phyloP scores from a whole-genome alignment of 1,140 invertebrate genomes.

The Drepana arcuata region DNA sequence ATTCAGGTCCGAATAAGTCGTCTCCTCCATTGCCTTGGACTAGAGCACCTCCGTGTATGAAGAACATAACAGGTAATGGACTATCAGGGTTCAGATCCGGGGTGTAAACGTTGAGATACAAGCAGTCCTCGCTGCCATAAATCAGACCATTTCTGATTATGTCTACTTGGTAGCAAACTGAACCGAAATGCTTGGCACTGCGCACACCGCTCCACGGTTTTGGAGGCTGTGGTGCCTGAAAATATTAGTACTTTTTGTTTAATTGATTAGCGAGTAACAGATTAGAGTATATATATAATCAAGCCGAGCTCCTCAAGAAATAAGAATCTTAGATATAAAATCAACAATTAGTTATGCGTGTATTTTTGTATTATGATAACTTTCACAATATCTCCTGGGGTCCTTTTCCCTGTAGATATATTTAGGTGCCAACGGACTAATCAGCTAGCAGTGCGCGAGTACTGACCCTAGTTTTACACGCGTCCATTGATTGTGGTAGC shows the following conservation, averaged over 20 bases:
- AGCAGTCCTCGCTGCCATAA: constrained; percentile 60
- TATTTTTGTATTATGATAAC: too few relatives aligned
- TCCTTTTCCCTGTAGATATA: too few relatives aligned
- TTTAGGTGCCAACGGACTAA: too few relatives aligned
- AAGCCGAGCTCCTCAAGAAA: too few relatives aligned
- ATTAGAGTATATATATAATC: background rate
- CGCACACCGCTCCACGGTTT: constrained; percentile 23
- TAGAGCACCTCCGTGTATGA: constrained; percentile 59
- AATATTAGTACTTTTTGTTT: too few relatives aligned
- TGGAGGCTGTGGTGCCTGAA: constrained; percentile 23
- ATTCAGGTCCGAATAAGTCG: constrained; percentile 70
- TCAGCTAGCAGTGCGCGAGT: too few relatives aligned
- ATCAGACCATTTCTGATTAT: background rate
- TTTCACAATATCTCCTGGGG: too few relatives aligned
- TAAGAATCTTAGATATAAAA: too few relatives aligned
- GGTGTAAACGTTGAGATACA: constrained; percentile 53
- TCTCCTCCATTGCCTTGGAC: constrained; percentile 19
- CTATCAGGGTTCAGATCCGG: constrained; percentile 18
- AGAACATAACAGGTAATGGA: constrained; percentile 51
- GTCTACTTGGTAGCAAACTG: constrained; percentile 17
- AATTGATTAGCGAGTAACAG: background rate
- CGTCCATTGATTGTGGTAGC: too few relatives aligned
- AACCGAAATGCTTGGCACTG: constrained; percentile 16
- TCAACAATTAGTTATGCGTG: too few relatives aligned
- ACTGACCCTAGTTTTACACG: too few relatives aligned